phyloP scores from a whole-genome alignment of 2,113 vertebrate genomes.

The Tychaedon coryphoeus region DNA sequence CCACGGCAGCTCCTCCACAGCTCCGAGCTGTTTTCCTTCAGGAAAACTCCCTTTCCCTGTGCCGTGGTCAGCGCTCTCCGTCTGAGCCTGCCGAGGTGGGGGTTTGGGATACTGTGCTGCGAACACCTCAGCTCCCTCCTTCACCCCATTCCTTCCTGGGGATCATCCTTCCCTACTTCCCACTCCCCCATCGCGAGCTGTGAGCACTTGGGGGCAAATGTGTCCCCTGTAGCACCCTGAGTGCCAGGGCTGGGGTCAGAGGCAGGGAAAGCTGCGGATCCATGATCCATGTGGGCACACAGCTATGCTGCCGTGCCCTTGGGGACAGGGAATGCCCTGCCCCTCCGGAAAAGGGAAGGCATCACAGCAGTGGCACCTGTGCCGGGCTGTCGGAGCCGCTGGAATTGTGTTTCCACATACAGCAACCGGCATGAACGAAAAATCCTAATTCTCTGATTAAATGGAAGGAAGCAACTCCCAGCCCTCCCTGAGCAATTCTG shows the following conservation, averaged over 20 bases:
- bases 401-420: neutral
- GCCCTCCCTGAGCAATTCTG: neutral
- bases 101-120: neutral
- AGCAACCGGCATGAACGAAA: neutral
- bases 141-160: neutral
- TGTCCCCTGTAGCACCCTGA: fast-evolving
- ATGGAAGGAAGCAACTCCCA: neutral
- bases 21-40: neutral
- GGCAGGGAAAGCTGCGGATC: neutral
- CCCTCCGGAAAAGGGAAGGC: neutral
- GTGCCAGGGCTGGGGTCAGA: fast-evolving
- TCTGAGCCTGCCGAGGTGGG: neutral
- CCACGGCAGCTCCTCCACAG: fast-evolving
- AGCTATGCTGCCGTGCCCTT: fast-evolving
- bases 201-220: fast-evolving
- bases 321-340: neutral
- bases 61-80: fast-evolving
- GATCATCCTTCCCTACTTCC: neutral
- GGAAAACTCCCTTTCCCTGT: neutral
- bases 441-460: neutral
- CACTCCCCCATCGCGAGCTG: fast-evolving
- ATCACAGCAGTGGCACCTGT: neutral
- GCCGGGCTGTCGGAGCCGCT: neutral
- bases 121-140: neutral
- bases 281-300: no score